Base-by-base conservation (phyloP, 1,140 invertebrate genomes). In the Zaprionus ornatus region DNA sequence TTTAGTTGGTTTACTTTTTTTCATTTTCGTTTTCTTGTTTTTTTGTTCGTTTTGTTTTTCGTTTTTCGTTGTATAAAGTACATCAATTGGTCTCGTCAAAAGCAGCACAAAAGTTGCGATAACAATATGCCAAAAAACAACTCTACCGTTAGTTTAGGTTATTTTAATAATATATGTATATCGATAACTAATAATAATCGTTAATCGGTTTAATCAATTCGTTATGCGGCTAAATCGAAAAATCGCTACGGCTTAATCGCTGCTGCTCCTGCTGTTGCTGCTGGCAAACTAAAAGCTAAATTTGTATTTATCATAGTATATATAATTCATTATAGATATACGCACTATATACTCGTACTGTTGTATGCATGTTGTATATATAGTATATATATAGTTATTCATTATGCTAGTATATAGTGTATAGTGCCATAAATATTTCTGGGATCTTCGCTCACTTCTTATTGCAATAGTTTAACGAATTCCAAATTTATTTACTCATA, bases 71-170 rank as follows among this genome's bases (percentile, higher is more conserved):
- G 84, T 88, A 88, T 88, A 88, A 88, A 88, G 81, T 88, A 88
- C 84, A 88, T 88, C 84, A 88, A 88, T 88, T 88, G 84, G 84
- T 88, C 83, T 87, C 84, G 85, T 88, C 85, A 88, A 75, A 75
- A 88, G 85, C 83, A 88, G 84, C 84, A 88, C 84, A 87, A 87
- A 87, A 88, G 84, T 88, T 88, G 84, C 84, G 78, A 84, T 88
- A 88, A 88, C 84, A 90, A 87, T 87, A 80, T 80, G 79, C 80
- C 82, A 87, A 87, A 86, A 85, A 83, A 87, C 80, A 87, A 86
- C 70, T 80, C 83, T 86, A 86, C 80, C 65, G 67, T 79, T 86
- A 80, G 64, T 50, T 50, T 21, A 68, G 57, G 54, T 37, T 54
- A 55, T 27, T 42, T 55, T 80, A 77, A 37, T 37, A 35, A 66